Conservation (phyloP, 1,140 invertebrate species). For the Plutomurus gul region DNA sequence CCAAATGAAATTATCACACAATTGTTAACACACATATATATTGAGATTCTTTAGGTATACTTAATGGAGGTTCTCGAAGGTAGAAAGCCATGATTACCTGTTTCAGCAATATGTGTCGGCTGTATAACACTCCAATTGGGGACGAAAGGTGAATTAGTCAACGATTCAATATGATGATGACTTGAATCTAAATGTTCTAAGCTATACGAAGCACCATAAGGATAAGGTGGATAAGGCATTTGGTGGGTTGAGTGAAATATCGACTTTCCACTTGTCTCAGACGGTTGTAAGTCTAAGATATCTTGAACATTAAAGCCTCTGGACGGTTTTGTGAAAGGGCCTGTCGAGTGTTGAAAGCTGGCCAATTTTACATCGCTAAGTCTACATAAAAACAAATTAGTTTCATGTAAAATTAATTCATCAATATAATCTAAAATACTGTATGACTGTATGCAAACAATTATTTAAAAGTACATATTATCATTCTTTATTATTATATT, state of each 20-base stretch:
- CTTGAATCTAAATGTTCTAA: neutral
- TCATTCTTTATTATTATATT: too few relatives aligned
- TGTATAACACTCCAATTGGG: constrained; percentile 49
- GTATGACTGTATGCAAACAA: too few relatives aligned
- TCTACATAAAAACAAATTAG: neutral
- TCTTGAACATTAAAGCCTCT: constrained; percentile 40
- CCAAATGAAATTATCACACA: too few relatives aligned
- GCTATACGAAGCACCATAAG: neutral
- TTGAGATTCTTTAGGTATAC: too few relatives aligned
- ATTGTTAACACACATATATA: too few relatives aligned
- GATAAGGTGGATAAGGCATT: constrained; percentile 29
- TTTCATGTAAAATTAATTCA: too few relatives aligned
- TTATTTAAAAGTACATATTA: too few relatives aligned
- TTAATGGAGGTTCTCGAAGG: too few relatives aligned
- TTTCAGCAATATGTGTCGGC: constrained; percentile 34
- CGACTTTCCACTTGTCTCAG: constrained; percentile 30
- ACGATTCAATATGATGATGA: constrained; percentile 20
- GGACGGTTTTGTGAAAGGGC: neutral
- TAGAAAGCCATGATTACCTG: neutral
- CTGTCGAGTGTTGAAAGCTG: neutral
- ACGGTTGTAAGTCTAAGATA: constrained; percentile 44
- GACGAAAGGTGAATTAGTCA: constrained; percentile 27
- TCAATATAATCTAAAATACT: too few relatives aligned
- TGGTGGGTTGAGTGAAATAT: constrained; percentile 4
- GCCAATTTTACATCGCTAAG: constrained; percentile 4